These are phyloP conservation scores for Butorides virescens DNA, from an alignment of 2,113 vertebrate genomes.

Conservation along the genomic window DNA sequence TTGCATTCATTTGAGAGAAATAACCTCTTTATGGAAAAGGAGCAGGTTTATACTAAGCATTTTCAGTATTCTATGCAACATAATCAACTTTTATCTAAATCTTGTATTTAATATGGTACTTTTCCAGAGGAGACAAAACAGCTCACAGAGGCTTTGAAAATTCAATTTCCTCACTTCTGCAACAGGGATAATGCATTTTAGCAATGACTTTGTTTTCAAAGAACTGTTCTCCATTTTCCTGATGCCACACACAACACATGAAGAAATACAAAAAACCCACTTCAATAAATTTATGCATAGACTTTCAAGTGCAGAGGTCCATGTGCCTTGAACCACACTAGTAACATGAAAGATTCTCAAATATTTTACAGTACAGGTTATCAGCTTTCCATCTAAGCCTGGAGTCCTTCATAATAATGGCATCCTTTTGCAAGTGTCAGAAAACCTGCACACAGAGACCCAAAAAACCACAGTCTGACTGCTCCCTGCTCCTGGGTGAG, in stretches of 20 bases:
- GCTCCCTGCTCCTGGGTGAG: not conserved
- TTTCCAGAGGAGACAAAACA: constrained; percentile 27
- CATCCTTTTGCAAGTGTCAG: not conserved
- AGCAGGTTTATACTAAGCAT: not conserved
- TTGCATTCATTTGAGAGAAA: not conserved
- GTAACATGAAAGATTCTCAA: not conserved
- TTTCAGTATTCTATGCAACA: not conserved
- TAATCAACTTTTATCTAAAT: constrained; percentile 20
- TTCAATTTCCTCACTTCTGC: constrained; percentile 25
- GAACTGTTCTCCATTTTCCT: not conserved
- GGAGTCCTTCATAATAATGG: not conserved
- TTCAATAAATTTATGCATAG: not conserved
- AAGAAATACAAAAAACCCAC: not conserved
- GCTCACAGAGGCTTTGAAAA: constrained; percentile 35
- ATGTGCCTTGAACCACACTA: not conserved
- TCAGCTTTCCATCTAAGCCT: not conserved
- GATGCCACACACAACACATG: not conserved
- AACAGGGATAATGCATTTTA: constrained; percentile 26
- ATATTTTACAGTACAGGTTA: not conserved
- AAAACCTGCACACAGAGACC: not conserved
- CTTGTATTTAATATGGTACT: not conserved
- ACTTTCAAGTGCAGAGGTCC: not conserved
- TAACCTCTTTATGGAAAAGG: not conserved
- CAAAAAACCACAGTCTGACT: not conserved
- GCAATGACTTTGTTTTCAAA: not conserved